Evolutionary conservation across 64 coral and sea anemone species (phyloP), one percentile per base, ranked within the genome.

Genomic region (Montipora efflorescens): DNA sequence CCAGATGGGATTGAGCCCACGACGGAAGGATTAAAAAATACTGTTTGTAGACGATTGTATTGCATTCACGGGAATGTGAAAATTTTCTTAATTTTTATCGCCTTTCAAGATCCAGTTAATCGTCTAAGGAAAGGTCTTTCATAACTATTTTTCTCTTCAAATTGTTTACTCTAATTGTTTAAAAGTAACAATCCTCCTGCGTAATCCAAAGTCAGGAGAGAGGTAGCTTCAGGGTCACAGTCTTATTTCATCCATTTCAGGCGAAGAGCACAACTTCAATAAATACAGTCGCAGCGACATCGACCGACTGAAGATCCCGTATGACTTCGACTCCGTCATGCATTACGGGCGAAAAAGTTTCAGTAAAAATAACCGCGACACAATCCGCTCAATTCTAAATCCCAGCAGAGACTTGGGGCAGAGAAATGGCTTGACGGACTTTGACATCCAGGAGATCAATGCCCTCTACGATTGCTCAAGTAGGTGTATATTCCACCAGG

Each of bases 281-380:
- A 97, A 97, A 67, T 97, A 97, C 77, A 87, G 62, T 57, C 95
- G 94, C 53, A 75, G 82, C 4, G 88, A 91, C 19, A 96, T 96
- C 18, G 95, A 96, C 64, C 52, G 49, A 19, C 92, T 96, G 3
- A 71, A 96, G 89, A 78, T 98, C 47, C 96, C 96, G 12, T 98
- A 98, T 67, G 96, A 98, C 73, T 98, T 90, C 48, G 84, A 98
- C 49, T 98, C 96, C 15, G 95, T 98, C 67, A 98, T 98, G 96
- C 96, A 98, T 72, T 98, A 98, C 80, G 96, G 96, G 5, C 53
- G 23, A 7, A 90, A 90, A 9, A 98, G 96, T 64, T 98, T 98
- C 69, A 90, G 79, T 50, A 98, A 98, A 78, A 95, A 98, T 50
- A 75, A 72, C 16, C 3, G 87, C 45, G 90, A 90, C 21, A 98